Evolutionary conservation across 2,888 invertebrate species (phyloP), one percentile per base, ranked within the genome.

Genomic region (Drosophila demipolita): DNA sequence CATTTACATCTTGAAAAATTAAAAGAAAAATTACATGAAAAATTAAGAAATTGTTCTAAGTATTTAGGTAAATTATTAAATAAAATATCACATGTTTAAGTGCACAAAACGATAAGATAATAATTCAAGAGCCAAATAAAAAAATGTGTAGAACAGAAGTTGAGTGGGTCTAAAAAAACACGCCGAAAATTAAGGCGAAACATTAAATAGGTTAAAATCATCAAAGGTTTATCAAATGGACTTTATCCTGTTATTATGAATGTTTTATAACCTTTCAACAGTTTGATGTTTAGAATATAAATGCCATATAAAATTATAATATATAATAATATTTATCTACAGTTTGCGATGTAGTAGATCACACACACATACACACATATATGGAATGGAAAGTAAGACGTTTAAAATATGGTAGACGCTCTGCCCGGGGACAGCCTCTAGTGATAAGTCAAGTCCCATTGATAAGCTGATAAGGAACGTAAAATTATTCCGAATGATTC

Each of bases 391-490:
- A 60, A 55, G 57, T 32, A 32, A 65, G 48, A 59, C 55, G 62
- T 45, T 38, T 12, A 17, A 20, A 62, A 38, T 23, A 5, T 53
- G 60, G 29, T 54, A 76, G 68, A 50, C 68, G 38, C 50, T 45
- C 26, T 50, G 53, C 58, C 7, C 23, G 48, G 35, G 70, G 66
- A 61, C 57, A 60, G 71, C 55, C 80, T 45, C 66, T 38, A 38
- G n/a, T 29, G 53, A 70, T 48, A 57, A 57, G 36, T 2, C 4
- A 15, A 23, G 8, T 23, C 15, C 35, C 20, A 33, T 32, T 58
- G 75, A 76, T 76, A 78, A 61, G 78, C 29, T 38, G 36, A 36
- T 35, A 4, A 11, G 54, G 35, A 26, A 29, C 45, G 32, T 38
- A 17, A 23, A 61, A 62, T 65, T 69, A 74, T 42, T 69, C 54